Evolutionary conservation across 2,113 vertebrate species (phyloP).

Genomic region (Cavia aperea): DNA sequence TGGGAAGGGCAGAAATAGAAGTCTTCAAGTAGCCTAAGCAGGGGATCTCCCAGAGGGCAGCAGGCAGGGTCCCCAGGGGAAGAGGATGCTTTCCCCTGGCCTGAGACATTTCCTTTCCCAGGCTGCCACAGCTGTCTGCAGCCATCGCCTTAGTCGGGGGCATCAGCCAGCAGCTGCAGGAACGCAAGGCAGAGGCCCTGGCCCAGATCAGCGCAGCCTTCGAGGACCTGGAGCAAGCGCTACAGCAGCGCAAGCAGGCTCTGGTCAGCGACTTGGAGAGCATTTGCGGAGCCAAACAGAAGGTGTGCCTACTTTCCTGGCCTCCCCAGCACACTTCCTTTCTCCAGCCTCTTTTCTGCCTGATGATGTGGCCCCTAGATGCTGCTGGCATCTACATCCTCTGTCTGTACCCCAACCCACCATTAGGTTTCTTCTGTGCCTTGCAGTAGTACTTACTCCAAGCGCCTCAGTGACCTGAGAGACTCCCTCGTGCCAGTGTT

Average conservation of each 20-base stretch:
- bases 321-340: not conserved
- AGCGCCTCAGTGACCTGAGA: not conserved
- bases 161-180: conserved; percentile 90
- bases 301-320: conserved; percentile 73
- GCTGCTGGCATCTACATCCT: not conserved
- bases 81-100: not conserved
- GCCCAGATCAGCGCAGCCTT: conserved; percentile 88
- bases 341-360: not conserved
- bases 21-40: not conserved
- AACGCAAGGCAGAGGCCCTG: conserved; percentile 85
- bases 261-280: conserved; percentile 87
- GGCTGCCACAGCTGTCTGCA: conserved; percentile 88
- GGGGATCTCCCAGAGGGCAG: not conserved
- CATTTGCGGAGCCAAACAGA: conserved; percentile 88
- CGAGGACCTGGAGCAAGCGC: conserved; percentile 86
- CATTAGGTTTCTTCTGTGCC: not conserved
- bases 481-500: not conserved
- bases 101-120: conserved; percentile 57
- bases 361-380: not conserved
- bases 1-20: not conserved
- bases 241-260: conserved; percentile 87
- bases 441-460: not conserved
- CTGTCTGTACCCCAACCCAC: not conserved
- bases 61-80: not conserved
- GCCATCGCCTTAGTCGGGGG: conserved; percentile 89